phyloP scores from a whole-genome alignment of 2,113 vertebrate species.

The Balaenoptera acutorostrata region DNA sequence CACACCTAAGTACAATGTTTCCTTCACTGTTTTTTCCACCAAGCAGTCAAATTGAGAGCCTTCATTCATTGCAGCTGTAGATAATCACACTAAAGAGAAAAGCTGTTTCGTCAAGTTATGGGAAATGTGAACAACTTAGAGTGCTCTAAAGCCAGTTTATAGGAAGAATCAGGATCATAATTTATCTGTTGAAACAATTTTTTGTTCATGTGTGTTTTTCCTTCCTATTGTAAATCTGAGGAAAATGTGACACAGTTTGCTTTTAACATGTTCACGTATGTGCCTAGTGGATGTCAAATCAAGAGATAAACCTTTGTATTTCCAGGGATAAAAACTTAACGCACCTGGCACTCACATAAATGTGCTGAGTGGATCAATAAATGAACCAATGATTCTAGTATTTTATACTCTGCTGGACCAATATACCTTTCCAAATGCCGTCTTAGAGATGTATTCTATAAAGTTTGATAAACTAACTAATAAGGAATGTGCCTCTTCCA shows the following conservation, averaged over 20 bases:
- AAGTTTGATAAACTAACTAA: neutral
- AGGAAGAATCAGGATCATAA: neutral
- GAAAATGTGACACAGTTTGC: neutral
- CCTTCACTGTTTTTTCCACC: neutral
- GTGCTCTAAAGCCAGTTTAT: neutral
- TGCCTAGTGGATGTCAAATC: neutral
- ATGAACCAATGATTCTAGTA: neutral
- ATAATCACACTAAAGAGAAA: conserved; percentile 12
- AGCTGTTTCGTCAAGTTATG: neutral
- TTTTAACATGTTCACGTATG: neutral
- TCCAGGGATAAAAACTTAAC: neutral
- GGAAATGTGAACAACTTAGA: conserved; percentile 31
- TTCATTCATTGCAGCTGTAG: conserved; percentile 4
- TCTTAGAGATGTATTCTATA: neutral
- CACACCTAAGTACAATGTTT: neutral
- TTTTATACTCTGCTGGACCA: neutral
- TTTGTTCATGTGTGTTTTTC: neutral
- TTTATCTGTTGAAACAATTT: neutral
- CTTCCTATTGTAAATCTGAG: neutral
- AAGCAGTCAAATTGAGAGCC: neutral
- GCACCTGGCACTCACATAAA: neutral
- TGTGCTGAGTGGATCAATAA: neutral
- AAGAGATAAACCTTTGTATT: conserved; percentile 9
- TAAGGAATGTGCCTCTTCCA: neutral
- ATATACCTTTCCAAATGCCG: neutral